These are phyloP conservation scores for Lampris incognitus DNA, from an alignment of 2,113 vertebrate species.

Conservation along the genomic window DNA sequence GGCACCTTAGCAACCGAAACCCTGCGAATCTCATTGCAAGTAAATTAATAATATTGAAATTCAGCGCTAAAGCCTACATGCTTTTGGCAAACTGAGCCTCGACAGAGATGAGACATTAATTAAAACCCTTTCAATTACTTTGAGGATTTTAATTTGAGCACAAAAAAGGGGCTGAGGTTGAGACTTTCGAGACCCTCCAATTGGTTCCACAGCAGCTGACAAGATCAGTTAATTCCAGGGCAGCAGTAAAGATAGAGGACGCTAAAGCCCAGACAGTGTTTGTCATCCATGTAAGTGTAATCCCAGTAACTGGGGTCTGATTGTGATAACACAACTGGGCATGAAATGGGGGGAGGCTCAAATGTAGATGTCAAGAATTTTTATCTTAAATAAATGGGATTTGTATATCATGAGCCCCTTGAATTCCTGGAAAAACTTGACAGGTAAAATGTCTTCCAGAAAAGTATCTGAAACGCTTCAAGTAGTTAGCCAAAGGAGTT, in stretches of 20 bases:
- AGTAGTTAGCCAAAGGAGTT: too few species aligned
- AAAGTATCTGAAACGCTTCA: too few species aligned
- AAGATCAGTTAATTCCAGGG: not conserved
- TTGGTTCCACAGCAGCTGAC: conserved; percentile 36
- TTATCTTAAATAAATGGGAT: too few species aligned
- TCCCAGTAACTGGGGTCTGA: not conserved
- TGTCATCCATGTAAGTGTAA: not conserved
- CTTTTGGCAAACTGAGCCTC: conserved; percentile 47
- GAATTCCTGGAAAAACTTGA: too few species aligned
- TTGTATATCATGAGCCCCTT: too few species aligned
- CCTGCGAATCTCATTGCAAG: conserved; percentile 32
- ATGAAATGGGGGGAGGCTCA: not conserved
- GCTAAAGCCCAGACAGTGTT: conserved; percentile 3
- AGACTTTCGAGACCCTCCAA: conserved; percentile 29
- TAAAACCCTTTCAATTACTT: conserved; percentile 47
- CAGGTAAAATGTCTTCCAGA: too few species aligned
- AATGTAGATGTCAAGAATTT: not conserved
- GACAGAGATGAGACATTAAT: conserved; percentile 62
- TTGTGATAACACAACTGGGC: not conserved
- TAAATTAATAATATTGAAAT: conserved; percentile 11
- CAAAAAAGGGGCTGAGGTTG: conserved; percentile 13
- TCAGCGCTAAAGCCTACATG: conserved; percentile 33
- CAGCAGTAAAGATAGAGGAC: not conserved
- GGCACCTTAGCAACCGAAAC: not conserved
- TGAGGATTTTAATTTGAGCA: conserved; percentile 51